phyloP scores from a whole-genome alignment of 2,797 vertebrate genomes.

The Falco cherrug region DNA sequence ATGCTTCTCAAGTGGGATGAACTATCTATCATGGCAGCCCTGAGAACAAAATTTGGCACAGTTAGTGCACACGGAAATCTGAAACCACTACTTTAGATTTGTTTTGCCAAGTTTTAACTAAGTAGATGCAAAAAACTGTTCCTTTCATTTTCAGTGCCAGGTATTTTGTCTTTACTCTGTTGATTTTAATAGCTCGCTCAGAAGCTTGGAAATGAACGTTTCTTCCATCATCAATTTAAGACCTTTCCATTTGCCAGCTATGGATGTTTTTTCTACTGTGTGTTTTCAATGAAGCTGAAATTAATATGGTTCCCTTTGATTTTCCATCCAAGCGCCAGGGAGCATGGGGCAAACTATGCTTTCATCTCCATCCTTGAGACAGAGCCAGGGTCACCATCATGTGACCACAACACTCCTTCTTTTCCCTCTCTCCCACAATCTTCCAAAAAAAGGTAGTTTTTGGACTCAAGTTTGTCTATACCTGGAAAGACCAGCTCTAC shows the following conservation, averaged over 20 bases:
- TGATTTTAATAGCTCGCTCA: conserved; percentile 68
- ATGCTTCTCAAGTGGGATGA: background rate
- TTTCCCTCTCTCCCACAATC: background rate
- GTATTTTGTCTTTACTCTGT: conserved; percentile 72
- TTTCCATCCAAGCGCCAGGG: conserved; percentile 20
- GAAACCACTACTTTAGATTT: conserved; percentile 47
- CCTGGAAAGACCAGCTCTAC: background rate
- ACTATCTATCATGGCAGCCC: background rate
- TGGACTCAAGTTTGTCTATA: background rate
- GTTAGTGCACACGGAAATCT: conserved; percentile 32
- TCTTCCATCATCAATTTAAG: conserved; percentile 63
- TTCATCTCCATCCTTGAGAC: background rate
- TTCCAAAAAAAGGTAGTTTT: background rate
- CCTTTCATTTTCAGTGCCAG: conserved; percentile 67
- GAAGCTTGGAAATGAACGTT: conserved; percentile 65
- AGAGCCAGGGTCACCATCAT: background rate
- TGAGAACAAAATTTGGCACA: conserved; percentile 29
- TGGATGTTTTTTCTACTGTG: background rate
- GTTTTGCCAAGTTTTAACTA: conserved; percentile 70
- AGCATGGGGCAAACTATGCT: background rate
- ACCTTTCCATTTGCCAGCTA: conserved; percentile 46
- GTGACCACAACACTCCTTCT: background rate
- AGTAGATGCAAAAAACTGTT: conserved; percentile 56
- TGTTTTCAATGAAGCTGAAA: conserved; percentile 62
- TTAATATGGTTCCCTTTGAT: conserved; percentile 51